Percentiles rank a stretch among this genome's conserved stretches.
Evolutionary conservation across 2,113 vertebrate genomes (phyloP).

Genomic region (Mandrillus leucophaeus): DNA sequence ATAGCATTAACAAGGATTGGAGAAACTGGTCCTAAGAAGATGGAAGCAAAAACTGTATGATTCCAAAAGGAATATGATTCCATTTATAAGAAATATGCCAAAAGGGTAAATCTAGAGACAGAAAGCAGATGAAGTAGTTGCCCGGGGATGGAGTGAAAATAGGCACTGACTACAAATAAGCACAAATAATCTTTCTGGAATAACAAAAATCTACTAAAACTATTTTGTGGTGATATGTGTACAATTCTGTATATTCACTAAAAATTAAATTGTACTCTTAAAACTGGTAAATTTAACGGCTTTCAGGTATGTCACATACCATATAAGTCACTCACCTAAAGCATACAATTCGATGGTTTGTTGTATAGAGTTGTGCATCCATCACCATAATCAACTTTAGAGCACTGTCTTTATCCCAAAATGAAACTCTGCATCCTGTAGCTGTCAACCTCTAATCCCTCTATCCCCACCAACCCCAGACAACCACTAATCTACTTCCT

Average conservation of each 20-base stretch:
- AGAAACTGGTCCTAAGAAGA: not conserved
- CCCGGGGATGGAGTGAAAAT: not conserved
- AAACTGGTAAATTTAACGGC: slow-evolving; percentile 1
- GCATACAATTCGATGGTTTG: not conserved
- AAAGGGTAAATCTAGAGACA: not conserved
- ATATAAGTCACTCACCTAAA: not conserved
- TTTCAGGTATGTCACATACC: not conserved
- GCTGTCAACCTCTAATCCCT: not conserved
- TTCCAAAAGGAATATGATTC: not conserved
- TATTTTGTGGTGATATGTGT: not conserved
- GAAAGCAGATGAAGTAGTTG: not conserved
- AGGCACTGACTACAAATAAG: not conserved
- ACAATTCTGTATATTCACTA: not conserved
- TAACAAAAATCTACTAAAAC: slow-evolving; percentile 32
- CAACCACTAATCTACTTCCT: not conserved
- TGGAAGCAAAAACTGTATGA: not conserved
- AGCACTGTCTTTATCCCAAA: not conserved
- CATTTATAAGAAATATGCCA: slow-evolving; percentile 31
- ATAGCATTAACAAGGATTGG: not conserved
- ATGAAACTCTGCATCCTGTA: not conserved
- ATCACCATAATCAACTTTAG: not conserved
- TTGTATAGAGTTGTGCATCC: not conserved
- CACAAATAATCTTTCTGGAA: not conserved
- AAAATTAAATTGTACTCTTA: not conserved
- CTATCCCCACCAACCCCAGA: not conserved